phyloP scores from a whole-genome alignment of 2,113 vertebrate species.

The Tetrax tetrax region DNA sequence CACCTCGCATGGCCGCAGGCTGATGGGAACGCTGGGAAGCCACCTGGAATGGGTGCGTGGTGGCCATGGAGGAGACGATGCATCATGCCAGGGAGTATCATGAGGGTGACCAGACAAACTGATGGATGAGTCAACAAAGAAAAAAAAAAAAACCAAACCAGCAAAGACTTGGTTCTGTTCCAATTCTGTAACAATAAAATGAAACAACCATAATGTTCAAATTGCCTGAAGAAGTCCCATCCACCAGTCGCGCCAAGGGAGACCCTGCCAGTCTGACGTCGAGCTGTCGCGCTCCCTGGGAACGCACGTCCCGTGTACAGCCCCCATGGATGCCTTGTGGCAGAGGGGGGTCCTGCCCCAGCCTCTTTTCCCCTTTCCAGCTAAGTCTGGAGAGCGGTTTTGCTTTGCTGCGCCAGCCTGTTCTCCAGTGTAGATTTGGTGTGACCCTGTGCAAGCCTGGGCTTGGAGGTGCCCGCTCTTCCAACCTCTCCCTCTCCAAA shows the following conservation, averaged over 20 bases:
- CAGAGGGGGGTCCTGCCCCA: not conserved
- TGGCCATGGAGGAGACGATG: not conserved
- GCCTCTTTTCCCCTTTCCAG: not conserved
- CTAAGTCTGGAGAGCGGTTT: not conserved
- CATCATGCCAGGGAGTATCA: not conserved
- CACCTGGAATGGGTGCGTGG: not conserved
- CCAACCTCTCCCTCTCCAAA: not conserved
- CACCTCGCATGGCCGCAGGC: fast-evolving
- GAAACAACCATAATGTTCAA: not conserved
- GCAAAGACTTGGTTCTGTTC: not conserved
- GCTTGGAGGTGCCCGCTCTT: not conserved
- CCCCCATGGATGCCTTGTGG: fast-evolving
- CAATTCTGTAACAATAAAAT: not conserved
- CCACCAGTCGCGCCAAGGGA: fast-evolving
- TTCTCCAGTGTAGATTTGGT: not conserved
- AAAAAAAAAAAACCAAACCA: not conserved
- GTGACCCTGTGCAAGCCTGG: not conserved
- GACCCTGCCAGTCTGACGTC: not conserved
- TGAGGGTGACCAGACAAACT: not conserved
- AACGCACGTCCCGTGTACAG: not conserved
- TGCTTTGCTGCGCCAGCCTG: not conserved
- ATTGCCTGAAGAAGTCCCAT: not conserved
- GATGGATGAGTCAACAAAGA: not conserved
- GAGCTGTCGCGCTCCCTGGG: fast-evolving
- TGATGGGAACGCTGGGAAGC: fast-evolving